Evolutionary conservation across 1,140 invertebrate species (phyloP), one percentile per base, ranked within the genome.

Genomic region (Vanessa atalanta): DNA sequence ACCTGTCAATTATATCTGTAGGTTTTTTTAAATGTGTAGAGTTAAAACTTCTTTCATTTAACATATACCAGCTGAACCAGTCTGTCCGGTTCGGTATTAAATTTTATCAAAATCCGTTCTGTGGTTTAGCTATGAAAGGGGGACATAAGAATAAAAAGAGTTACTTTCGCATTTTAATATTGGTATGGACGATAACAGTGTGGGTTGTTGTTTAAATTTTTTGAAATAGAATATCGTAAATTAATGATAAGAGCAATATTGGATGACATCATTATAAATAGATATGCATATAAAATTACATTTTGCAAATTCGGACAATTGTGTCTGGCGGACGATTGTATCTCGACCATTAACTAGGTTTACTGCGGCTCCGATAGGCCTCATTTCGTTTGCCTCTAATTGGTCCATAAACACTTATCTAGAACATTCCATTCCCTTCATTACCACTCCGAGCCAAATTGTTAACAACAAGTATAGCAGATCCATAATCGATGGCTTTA

Each of bases 391-490:
- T 85, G 79, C 82, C 83, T 81, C 87, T 91, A 90, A 90, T 90
- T 89, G 85, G 77, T 70, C 82, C 69, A 90, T 91, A 91, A 91
- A 90, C 88, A 89, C 87, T 89, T 88, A 90, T 90, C 88, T 88
- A 82, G 82, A 70, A 86, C 81, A 80, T 83, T 84, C 78, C 75
- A 79, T 75, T 78, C 79, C 70, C 77, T 76, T 74, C 77, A 82
- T 82, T 81, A 80, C 79, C 69, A 70, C 77, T 76, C 67, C 65
- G 79, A 77, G 84, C 80, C 79, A 85, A 87, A 87, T 86, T 79
- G 85, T 80, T 76, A 79, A 80, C 84, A 80, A 83, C 53, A 80
- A 83, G 74, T 81, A 78, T 86, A 85, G 85, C 86, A 79, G 75
- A 69, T 76, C 79, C 82, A 83, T 83, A 83, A 85, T 80, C 78